phyloP scores from a whole-genome alignment of 2,888 invertebrate genomes.

The Caenorhabditis macrosperma region DNA sequence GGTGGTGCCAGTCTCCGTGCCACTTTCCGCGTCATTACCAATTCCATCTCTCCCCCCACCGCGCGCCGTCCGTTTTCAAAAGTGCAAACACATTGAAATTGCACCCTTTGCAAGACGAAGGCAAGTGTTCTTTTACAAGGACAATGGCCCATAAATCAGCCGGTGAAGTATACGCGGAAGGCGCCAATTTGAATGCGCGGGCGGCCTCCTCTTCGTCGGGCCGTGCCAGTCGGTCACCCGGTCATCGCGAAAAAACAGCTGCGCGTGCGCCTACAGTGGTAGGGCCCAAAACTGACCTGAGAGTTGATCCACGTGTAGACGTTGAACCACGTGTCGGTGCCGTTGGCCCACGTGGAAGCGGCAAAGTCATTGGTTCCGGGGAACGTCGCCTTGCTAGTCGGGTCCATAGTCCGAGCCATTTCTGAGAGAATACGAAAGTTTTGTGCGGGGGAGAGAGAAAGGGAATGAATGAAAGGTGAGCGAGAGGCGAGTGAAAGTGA shows the following conservation, averaged over 20 bases:
- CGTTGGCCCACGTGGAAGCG: slow-evolving; percentile 33
- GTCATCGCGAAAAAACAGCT: slow-evolving; percentile 39
- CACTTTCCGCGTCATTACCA: slow-evolving; percentile 51
- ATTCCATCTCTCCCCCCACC: slow-evolving; percentile 22
- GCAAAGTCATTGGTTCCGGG: slow-evolving; percentile 6
- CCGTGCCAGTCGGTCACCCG: slow-evolving; percentile 36
- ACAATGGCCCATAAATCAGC: slow-evolving; percentile 48
- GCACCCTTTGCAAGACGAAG: slow-evolving; percentile 25
- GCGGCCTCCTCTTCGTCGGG: neutral
- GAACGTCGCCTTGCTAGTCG: slow-evolving; percentile 48
- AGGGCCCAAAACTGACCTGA: slow-evolving; percentile 38
- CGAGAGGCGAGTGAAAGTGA: neutral
- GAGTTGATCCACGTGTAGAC: slow-evolving; percentile 59
- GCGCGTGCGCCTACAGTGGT: slow-evolving; percentile 18
- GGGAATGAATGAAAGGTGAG: neutral
- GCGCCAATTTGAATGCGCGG: slow-evolving; percentile 37
- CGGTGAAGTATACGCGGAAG: slow-evolving; percentile 17
- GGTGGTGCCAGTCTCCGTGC: slow-evolving; percentile 39
- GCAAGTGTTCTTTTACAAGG: slow-evolving; percentile 36
- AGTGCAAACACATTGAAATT: slow-evolving; percentile 55
- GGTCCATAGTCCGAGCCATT: slow-evolving; percentile 62
- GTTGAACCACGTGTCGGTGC: slow-evolving; percentile 52
- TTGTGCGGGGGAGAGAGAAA: neutral
- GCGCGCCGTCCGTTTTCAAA: slow-evolving; percentile 17
- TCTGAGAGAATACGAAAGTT: slow-evolving; percentile 1